These are phyloP conservation scores for Callithrix jacchus DNA, from an alignment of 2,113 vertebrate genomes.

Conservation along the genomic window DNA sequence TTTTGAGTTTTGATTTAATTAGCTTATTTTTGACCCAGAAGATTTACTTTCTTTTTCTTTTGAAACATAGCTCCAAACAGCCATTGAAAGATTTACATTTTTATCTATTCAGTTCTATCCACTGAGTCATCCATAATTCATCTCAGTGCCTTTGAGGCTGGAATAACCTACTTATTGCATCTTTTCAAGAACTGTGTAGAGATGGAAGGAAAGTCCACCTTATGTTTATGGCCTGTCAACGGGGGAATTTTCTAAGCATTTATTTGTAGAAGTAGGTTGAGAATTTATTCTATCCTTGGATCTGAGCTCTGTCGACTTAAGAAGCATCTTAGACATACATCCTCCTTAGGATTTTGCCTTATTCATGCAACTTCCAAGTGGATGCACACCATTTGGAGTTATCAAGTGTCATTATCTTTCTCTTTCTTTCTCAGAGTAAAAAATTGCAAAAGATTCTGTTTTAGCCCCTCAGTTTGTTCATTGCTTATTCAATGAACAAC, in stretches of 20 bases:
- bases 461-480: not conserved
- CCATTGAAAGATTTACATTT: conserved; percentile 20
- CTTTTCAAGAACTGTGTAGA: conserved; percentile 26
- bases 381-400: not conserved
- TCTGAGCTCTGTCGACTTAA: not conserved
- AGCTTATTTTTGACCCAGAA: conserved; percentile 45
- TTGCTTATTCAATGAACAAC: not conserved
- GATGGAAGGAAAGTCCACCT: not conserved
- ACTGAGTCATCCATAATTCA: conserved; percentile 61
- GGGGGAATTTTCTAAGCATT: not conserved
- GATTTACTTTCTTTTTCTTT: not conserved
- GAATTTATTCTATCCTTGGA: not conserved
- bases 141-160: conserved; percentile 55
- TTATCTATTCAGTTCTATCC: conserved; percentile 40
- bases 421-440: not conserved
- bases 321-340: not conserved
- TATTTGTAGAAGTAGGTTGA: not conserved
- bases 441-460: not conserved
- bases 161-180: conserved; percentile 64
- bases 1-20: conserved; percentile 64
- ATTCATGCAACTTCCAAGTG: not conserved
- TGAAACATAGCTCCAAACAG: not conserved
- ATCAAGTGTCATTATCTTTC: not conserved
- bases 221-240: not conserved
- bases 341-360: not conserved